phyloP scores from a whole-genome alignment of 2,888 invertebrate species.

The Saturnia japonica region DNA sequence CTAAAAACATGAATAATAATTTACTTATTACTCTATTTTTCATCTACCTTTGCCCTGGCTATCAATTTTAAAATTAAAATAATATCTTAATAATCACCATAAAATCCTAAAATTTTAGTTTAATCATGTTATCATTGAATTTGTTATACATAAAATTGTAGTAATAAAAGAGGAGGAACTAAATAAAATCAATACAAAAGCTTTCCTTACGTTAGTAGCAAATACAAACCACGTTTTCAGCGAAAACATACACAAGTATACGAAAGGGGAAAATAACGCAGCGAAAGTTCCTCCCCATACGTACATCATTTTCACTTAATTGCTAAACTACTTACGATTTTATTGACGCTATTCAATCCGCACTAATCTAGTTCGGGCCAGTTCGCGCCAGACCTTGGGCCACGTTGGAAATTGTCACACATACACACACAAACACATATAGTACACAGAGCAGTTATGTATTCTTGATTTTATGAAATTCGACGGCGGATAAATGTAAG shows the following conservation, averaged over 20 bases:
- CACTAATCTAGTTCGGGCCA: slow-evolving; percentile 54
- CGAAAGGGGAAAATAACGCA: neutral
- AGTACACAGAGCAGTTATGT: neutral
- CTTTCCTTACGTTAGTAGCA: neutral
- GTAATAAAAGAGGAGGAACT: neutral
- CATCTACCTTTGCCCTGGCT: neutral
- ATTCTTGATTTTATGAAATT: slow-evolving; percentile 12
- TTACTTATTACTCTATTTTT: neutral
- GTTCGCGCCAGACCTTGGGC: slow-evolving; percentile 25
- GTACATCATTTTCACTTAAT: neutral
- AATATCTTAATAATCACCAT: neutral
- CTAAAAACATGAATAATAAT: neutral
- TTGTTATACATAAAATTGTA: neutral
- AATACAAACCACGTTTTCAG: neutral
- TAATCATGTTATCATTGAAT: neutral
- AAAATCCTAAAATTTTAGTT: neutral
- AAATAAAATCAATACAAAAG: slow-evolving; percentile 10
- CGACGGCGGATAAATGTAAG: neutral
- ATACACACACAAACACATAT: neutral
- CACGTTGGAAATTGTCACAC: slow-evolving; percentile 25
- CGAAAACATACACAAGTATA: neutral
- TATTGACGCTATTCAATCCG: slow-evolving; percentile 48
- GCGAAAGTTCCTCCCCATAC: neutral
- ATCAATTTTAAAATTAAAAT: neutral
- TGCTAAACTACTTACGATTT: slow-evolving; percentile 55